These are phyloP conservation scores for Agrotis puta DNA, from an alignment of 2,888 invertebrate genomes.

Conservation along the genomic window DNA sequence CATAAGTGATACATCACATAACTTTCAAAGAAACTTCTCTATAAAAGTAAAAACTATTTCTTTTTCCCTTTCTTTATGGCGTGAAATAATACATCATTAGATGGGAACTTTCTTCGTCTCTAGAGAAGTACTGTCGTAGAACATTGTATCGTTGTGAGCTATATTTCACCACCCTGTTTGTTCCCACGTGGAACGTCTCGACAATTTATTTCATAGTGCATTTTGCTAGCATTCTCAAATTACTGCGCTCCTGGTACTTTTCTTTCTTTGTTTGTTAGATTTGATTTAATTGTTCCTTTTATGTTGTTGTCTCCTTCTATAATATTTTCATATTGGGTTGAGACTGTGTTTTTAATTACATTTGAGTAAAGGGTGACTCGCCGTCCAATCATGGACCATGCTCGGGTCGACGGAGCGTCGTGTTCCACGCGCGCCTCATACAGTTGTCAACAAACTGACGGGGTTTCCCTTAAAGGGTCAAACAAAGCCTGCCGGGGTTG, in stretches of 20 bases:
- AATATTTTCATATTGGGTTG: neutral
- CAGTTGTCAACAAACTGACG: no score
- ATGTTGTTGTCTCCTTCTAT: neutral
- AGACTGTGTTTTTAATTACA: no score
- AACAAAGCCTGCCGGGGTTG: no score
- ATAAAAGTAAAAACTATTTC: conserved; percentile 16
- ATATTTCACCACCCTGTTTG: conserved; percentile 46
- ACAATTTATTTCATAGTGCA: conserved; percentile 59
- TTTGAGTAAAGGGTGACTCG: no score
- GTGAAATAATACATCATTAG: conserved; percentile 46
- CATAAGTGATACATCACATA: conserved; percentile 2
- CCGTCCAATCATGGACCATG: no score
- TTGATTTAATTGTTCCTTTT: conserved; percentile 29
- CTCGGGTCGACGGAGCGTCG: no score
- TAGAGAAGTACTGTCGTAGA: conserved; percentile 31
- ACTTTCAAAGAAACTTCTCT: conserved; percentile 1
- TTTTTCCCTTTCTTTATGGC: conserved; percentile 1
- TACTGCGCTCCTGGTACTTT: conserved; percentile 15
- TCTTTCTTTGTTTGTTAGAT: conserved; percentile 8
- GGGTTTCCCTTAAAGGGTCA: no score
- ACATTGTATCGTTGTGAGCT: conserved; percentile 43
- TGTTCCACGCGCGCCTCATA: no score
- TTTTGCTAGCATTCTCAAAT: conserved; percentile 33
- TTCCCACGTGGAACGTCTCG: conserved; percentile 36
- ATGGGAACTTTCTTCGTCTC: conserved; percentile 28